A percentile compares a stretch with the other conserved stretches of the same genome.
phyloP scores from a whole-genome alignment of 2,113 vertebrate genomes.

The Crotalus viridis region DNA sequence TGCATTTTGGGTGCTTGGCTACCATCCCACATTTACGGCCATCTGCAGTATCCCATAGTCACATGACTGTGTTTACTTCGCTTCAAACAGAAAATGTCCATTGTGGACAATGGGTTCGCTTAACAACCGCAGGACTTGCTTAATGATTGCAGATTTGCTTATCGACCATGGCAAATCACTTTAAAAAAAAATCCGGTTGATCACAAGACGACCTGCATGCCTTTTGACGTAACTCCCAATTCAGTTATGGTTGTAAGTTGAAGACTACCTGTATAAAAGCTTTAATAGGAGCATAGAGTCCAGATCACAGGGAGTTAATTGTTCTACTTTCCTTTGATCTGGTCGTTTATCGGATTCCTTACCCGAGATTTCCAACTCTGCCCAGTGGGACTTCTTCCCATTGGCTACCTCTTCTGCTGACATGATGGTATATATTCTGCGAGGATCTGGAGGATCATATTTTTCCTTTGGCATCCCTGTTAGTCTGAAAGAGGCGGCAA shows the following conservation, averaged over 20 bases:
- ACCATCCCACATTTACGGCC: too few relatives aligned
- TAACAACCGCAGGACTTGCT: too few relatives aligned
- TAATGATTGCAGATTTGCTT: too few relatives aligned
- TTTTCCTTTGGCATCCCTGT: slow-evolving; percentile 99
- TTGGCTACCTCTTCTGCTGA: slow-evolving; percentile 94
- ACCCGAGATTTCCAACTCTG: slow-evolving; percentile 98
- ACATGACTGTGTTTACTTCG: too few relatives aligned
- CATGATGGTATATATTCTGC: slow-evolving; percentile 99
- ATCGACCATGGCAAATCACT: too few relatives aligned
- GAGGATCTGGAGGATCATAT: slow-evolving; percentile 99
- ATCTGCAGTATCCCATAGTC: too few relatives aligned
- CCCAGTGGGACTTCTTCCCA: slow-evolving; percentile 97
- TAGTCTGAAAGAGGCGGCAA: slow-evolving; percentile 75
- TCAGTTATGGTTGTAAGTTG: not conserved
- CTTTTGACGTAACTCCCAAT: too few relatives aligned
- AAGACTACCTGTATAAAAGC: not conserved
- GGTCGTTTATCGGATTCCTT: slow-evolving; percentile 55
- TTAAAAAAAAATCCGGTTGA: too few relatives aligned
- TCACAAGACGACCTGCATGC: too few relatives aligned
- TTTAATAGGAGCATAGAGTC: not conserved
- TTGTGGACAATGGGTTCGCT: too few relatives aligned
- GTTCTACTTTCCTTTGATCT: not conserved
- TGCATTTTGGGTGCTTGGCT: too few relatives aligned
- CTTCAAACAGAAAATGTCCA: too few relatives aligned
- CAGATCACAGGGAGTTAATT: not conserved